A percentile compares a stretch with the other conserved stretches of the same genome.
Conservation (phyloP, 2,797 vertebrate genomes). For the Poecilia velifera region DNA sequence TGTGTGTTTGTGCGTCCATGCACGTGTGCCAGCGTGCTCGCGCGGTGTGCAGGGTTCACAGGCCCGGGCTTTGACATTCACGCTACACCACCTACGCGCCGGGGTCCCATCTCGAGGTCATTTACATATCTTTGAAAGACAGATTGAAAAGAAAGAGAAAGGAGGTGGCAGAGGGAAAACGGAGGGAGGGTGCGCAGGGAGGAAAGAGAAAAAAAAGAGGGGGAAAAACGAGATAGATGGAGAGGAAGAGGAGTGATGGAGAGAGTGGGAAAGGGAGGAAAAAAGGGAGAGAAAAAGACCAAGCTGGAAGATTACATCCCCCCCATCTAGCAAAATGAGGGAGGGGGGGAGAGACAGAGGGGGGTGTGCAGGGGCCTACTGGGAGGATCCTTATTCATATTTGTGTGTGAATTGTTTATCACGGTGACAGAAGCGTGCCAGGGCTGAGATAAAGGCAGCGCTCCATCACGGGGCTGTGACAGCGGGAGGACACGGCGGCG, state of each 20-base stretch:
- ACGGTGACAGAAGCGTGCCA: constrained; percentile 99
- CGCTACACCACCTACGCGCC: constrained; percentile 90
- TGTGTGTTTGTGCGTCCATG: not conserved
- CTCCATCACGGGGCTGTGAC: constrained; percentile 97
- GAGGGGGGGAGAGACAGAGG: constrained; percentile 43
- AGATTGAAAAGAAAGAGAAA: constrained; percentile 85
- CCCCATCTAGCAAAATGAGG: constrained; percentile 96
- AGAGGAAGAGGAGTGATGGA: constrained; percentile 49
- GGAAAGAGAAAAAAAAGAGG: constrained; percentile 36
- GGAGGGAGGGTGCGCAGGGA: constrained; percentile 12
- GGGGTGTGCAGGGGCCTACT: constrained; percentile 86
- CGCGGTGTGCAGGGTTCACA: constrained; percentile 72
- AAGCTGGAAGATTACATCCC: constrained; percentile 94
- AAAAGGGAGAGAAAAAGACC: constrained; percentile 68
- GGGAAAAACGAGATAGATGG: constrained; percentile 41
- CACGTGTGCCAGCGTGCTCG: constrained; percentile 6
- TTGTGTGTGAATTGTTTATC: constrained; percentile 99
- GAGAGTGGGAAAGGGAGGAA: constrained; percentile 40
- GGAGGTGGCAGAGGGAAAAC: constrained; percentile 49
- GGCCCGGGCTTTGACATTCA: constrained; percentile 90
- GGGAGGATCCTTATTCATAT: constrained; percentile 99
- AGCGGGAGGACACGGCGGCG: constrained; percentile 91
- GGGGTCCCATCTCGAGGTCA: constrained; percentile 91
- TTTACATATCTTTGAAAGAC: constrained; percentile 99
- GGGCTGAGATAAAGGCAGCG: constrained; percentile 98